These are phyloP conservation scores for Gopherus evgoodei DNA, from an alignment of 2,113 vertebrate genomes.

Conservation along the genomic window DNA sequence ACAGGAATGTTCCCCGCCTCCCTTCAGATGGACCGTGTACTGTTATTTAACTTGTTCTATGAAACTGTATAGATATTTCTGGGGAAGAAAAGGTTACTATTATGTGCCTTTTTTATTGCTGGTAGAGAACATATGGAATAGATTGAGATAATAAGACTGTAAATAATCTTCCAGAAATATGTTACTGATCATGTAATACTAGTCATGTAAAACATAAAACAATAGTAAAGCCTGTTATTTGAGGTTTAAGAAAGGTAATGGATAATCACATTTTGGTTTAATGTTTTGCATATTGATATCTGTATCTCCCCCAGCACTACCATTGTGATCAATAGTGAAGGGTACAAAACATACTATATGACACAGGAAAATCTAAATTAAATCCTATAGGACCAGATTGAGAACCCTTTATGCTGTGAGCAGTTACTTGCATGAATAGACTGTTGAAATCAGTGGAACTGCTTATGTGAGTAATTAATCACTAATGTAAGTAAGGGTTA, in stretches of 20 bases:
- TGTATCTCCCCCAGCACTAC: background rate
- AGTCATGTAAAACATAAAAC: background rate
- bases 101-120: background rate
- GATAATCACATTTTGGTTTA: background rate
- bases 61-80: background rate
- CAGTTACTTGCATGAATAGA: background rate
- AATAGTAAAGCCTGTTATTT: background rate
- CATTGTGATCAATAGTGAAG: background rate
- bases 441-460: background rate
- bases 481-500: background rate
- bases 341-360: background rate
- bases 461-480: background rate
- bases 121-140: conserved; percentile 20
- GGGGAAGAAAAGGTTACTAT: background rate
- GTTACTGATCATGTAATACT: conserved; percentile 30
- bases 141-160: background rate
- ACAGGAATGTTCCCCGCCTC: background rate
- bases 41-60: background rate
- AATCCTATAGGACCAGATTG: background rate
- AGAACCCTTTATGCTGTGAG: background rate
- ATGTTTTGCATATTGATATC: background rate
- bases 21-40: background rate
- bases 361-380: background rate
- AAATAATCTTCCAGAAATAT: conserved; percentile 36
- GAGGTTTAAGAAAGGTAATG: background rate